Conservation (phyloP, 2,888 invertebrate genomes). For the Deilephila porcellus region DNA sequence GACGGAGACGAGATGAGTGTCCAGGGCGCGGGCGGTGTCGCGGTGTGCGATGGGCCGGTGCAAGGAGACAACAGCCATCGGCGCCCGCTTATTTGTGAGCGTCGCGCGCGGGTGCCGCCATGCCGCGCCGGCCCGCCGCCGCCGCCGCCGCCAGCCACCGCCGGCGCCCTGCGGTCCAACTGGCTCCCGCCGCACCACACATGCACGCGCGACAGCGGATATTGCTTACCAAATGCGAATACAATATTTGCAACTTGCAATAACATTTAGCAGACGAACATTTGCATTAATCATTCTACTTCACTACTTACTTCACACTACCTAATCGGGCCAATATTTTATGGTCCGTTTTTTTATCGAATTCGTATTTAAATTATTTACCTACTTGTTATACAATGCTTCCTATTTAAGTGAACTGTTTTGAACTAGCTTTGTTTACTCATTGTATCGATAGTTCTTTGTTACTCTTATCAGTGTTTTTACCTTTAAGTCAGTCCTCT, state of each 20-base stretch:
- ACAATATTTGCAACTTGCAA: not conserved
- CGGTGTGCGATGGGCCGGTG: slow-evolving; percentile 32
- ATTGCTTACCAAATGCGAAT: not conserved
- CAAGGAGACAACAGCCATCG: slow-evolving; percentile 48
- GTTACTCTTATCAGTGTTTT: not conserved
- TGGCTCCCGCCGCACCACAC: not conserved
- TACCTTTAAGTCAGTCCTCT: slow-evolving; percentile 14
- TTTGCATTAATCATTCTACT: not conserved
- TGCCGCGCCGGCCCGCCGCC: slow-evolving; percentile 51
- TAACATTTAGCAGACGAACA: not conserved
- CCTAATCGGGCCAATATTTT: not conserved
- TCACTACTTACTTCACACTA: too few relatives aligned
- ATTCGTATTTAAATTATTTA: too few relatives aligned
- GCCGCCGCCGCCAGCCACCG: slow-evolving; percentile 43
- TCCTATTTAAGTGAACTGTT: too few relatives aligned
- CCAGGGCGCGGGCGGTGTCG: slow-evolving; percentile 16
- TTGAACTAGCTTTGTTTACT: not conserved
- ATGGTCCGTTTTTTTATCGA: not conserved
- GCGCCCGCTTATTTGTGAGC: slow-evolving; percentile 67
- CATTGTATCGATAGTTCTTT: not conserved
- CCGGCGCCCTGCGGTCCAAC: slow-evolving; percentile 63
- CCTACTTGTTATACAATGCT: too few relatives aligned
- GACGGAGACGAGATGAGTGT: not conserved
- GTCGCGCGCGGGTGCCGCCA: slow-evolving; percentile 51
- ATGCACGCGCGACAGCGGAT: not conserved